Base-by-base conservation (phyloP, 2,113 vertebrate genomes). In the Anguilla rostrata region DNA sequence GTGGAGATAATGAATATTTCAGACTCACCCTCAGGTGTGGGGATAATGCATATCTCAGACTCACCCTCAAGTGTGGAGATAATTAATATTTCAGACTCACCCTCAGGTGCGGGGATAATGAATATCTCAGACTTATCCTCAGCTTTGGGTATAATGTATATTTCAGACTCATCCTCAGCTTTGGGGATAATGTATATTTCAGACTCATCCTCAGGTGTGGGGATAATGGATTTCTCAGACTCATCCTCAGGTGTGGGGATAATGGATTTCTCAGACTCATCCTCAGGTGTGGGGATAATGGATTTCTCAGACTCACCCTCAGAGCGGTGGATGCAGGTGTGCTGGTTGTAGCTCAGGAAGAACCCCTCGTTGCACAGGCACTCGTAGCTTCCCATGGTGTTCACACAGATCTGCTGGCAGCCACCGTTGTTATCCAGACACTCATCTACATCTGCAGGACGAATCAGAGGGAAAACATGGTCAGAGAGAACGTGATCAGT, bases 271-370 rank as follows among this genome's bases (percentile, higher is more conserved):
- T 63, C 18, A 22, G 0, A 22, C 60, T 66, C 18, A 66, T 3
- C 60, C 11, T 4, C 18, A 66, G 60, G 60, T 53, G 49, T 53
- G 49, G 12, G 49, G 11, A 53, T 53, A 53, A 53, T 53, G 49
- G 49, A 53, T 53, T 11, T 53, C 49, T 53, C 49, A 53, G 22
- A 94, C 98, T 96, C 93, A 99, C 98, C 98, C 46, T 97, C 95
- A 86, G 98, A 98, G 92, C 98, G 98, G 92, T 99, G 98, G 91
- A 99, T 99, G 89, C 98, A 99, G 91, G 98, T 99, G 78, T 99
- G 98, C 91, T 99, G 98, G 93, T 99, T 99, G 94, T 99, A 98
- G 29, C 98, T 99, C 90, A 99, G 96, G 91, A 99, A 99, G 91
- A 99, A 99, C 43, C 97, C 97, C 0, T 96, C 90, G 83, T 95